These are phyloP conservation scores for Melikaiella ostensackeni DNA, from an alignment of 2,888 invertebrate genomes.

Conservation along the genomic window DNA sequence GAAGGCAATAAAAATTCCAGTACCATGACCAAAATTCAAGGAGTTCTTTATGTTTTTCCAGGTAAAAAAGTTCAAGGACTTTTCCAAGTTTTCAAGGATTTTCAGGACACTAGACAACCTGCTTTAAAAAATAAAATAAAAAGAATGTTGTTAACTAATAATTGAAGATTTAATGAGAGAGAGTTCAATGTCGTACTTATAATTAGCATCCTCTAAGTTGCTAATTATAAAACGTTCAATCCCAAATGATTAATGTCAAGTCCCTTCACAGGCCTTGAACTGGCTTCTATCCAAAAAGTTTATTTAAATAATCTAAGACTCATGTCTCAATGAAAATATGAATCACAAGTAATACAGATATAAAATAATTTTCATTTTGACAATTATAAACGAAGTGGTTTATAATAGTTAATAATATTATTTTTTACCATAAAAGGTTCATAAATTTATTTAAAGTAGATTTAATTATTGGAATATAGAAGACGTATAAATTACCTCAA, in stretches of 20 bases:
- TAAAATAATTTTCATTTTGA: background rate
- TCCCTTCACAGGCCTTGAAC: slow-evolving; percentile 7
- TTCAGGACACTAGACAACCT: too few relatives aligned
- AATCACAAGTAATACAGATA: background rate
- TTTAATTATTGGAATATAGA: background rate
- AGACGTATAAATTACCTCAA: background rate
- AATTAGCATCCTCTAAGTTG: background rate
- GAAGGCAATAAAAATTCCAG: too few relatives aligned
- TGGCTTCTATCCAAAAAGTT: background rate
- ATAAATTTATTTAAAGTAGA: background rate
- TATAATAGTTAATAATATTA: background rate
- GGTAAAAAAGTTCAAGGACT: too few relatives aligned
- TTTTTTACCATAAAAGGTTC: background rate
- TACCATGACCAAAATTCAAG: too few relatives aligned
- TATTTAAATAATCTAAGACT: background rate
- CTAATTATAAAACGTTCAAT: slow-evolving; percentile 5
- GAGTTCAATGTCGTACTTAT: background rate
- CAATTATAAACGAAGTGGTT: background rate
- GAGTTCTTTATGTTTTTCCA: too few relatives aligned
- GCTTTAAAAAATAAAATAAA: background rate
- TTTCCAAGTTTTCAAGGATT: too few relatives aligned
- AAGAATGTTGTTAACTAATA: background rate
- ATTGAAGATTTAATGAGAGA: background rate
- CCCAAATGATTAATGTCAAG: slow-evolving; percentile 4
- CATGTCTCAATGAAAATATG: background rate